Base-by-base conservation (phyloP, 2,888 invertebrate species). In the Theretra japonica region DNA sequence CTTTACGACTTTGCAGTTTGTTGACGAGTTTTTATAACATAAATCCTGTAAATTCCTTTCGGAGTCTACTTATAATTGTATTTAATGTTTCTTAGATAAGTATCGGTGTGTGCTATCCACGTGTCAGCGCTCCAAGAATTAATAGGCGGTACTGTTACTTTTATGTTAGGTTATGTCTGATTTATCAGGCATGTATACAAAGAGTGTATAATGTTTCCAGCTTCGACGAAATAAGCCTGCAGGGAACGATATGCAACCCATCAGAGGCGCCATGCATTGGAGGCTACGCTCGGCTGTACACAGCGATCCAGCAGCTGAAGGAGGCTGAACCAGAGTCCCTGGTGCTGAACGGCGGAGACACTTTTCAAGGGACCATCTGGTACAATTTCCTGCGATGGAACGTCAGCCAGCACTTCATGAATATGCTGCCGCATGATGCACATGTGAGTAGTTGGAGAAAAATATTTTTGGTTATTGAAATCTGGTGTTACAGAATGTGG, bases 341-440 rank as follows among this genome's bases (percentile, higher is more conserved):
- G 50, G 91, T 96, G 41, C 88, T 97, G 62, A 96, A 96, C 79
- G 96, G 95, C 0, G 97, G 97, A 0, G 96, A 96, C 87, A 95
- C 96, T 77, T 97, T 95, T 86, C 96, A 96, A 73, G 94, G 94
- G 62, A 96, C 96, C 1, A 92, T 97, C 8, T 98, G 97, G 97
- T 98, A 97, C 88, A 96, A 96, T 80, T 88, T 97, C 72, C 94
- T 96, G 68, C 91, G 96, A 73, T 97, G 97, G 96, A 96, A 96
- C 79, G 96, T 96, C 19, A 96, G 96, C 0, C 96, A 96, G 69
- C 86, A 92, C 79, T 97, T 98, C 83, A 96, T 98, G 91, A 98
- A 98, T 83, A 90, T 96, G 86, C 83, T 98, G 71, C 96, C 96
- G 1, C 96, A 97, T 79, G 97, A 97, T 81, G 98, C 96, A 5